These are phyloP conservation scores for Casuarius casuarius DNA, from an alignment of 2,113 vertebrate genomes.

Conservation along the genomic window DNA sequence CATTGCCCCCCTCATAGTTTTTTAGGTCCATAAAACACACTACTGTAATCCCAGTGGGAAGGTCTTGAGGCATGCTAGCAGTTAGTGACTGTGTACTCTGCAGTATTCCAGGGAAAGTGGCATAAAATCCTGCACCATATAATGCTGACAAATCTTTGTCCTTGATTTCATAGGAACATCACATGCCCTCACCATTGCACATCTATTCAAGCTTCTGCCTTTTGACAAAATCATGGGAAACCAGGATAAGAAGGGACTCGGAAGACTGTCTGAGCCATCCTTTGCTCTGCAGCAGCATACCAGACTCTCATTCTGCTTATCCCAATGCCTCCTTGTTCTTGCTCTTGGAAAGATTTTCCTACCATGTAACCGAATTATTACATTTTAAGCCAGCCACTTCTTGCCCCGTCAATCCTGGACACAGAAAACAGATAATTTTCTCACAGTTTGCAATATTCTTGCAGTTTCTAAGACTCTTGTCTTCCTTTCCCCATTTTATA, in stretches of 20 bases:
- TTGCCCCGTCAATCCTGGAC: background rate
- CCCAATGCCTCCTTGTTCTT: background rate
- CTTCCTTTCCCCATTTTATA: background rate
- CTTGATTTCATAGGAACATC: background rate
- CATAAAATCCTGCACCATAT: background rate
- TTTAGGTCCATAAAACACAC: background rate
- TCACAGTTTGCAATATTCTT: background rate
- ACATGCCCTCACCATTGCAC: background rate
- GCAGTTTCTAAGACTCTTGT: background rate
- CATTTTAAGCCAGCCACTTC: background rate
- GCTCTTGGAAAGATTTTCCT: background rate
- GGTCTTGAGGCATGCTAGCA: background rate
- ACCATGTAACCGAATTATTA: background rate
- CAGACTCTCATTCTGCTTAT: background rate
- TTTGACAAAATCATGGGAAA: background rate
- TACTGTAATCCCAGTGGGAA: background rate
- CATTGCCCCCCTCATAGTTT: background rate
- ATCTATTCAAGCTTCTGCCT: background rate
- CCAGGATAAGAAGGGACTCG: background rate
- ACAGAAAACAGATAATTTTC: background rate
- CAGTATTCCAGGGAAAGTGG: background rate
- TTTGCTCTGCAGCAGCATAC: background rate
- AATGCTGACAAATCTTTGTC: background rate
- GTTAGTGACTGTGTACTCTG: background rate
- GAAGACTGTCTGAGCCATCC: background rate